phyloP scores from a whole-genome alignment of 2,113 vertebrate genomes.

The Dromas ardeola region DNA sequence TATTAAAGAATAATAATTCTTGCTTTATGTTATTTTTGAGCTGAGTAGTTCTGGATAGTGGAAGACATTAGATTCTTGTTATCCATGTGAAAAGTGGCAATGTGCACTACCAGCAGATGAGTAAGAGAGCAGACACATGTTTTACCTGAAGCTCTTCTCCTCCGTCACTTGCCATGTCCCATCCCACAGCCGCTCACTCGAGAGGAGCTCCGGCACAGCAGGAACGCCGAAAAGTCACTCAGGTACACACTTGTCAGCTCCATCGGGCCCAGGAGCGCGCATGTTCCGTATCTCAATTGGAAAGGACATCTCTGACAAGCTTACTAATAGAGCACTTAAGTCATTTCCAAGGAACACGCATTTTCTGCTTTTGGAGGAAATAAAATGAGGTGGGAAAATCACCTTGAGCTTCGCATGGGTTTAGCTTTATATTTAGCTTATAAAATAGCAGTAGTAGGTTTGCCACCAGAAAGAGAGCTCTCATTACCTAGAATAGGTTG shows the following conservation, averaged over 20 bases:
- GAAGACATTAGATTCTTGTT: background rate
- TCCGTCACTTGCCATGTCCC: fast-evolving
- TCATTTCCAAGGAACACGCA: background rate
- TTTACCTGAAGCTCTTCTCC: background rate
- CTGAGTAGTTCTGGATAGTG: background rate
- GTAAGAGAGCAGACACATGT: background rate
- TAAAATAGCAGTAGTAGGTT: background rate
- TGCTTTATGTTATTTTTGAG: background rate
- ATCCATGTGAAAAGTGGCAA: background rate
- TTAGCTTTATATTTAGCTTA: background rate
- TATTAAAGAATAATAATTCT: background rate
- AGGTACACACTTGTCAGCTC: fast-evolving
- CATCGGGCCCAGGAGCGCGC: fast-evolving
- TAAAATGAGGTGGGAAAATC: background rate
- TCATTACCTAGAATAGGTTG: background rate
- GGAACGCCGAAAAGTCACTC: too few species aligned
- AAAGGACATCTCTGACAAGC: background rate
- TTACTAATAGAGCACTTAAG: background rate
- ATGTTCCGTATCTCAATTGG: fast-evolving
- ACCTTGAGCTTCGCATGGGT: background rate
- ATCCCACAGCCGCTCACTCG: fast-evolving
- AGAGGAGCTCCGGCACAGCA: background rate
- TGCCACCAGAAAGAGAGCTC: background rate
- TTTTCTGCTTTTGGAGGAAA: background rate
- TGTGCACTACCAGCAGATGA: fast-evolving